phyloP scores from a whole-genome alignment of 2,113 vertebrate genomes.

The Alligator sinensis region DNA sequence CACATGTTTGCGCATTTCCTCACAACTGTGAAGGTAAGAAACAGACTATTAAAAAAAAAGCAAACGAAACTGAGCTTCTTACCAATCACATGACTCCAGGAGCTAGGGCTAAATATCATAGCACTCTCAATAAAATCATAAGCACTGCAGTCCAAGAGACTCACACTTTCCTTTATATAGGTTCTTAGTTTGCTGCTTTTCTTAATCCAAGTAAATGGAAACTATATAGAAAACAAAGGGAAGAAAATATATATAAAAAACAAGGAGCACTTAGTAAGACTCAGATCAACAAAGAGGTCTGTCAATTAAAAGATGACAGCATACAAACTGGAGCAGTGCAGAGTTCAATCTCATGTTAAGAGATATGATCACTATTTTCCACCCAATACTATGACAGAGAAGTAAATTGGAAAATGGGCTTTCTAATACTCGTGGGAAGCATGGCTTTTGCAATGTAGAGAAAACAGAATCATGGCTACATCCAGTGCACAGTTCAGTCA shows the following conservation, averaged over 20 bases:
- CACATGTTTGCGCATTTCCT: background rate
- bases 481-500: background rate
- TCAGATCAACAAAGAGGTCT: background rate
- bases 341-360: fast-evolving
- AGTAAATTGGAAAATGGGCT: background rate
- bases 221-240: background rate
- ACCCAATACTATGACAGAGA: background rate
- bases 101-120: background rate
- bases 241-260: background rate
- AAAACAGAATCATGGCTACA: background rate
- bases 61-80: background rate
- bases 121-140: background rate
- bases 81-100: fast-evolving
- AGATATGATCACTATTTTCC: background rate
- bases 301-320: background rate
- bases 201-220: background rate
- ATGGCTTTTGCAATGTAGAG: background rate
- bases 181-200: background rate
- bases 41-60: background rate
- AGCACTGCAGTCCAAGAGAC: background rate
- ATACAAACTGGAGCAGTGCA: too few species aligned
- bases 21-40: background rate
- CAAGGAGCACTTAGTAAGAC: background rate
- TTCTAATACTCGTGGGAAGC: background rate
- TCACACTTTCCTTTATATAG: background rate